Conservation (phyloP, 2,797 vertebrate species). For the Euthynnus affinis region DNA sequence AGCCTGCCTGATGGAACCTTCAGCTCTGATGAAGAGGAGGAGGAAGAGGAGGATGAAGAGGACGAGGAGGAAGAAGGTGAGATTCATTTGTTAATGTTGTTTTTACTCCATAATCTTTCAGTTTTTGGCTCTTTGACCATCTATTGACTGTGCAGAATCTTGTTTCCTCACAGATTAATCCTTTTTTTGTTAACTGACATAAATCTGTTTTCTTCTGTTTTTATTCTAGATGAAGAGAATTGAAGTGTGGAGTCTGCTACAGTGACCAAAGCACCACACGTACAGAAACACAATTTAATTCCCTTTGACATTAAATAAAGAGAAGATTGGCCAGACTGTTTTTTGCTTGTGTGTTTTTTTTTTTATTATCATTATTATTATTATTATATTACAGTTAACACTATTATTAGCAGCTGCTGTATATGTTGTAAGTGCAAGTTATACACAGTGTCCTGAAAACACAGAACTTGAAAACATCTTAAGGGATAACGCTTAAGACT, state of each 20-base stretch:
- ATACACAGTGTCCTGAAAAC: no score
- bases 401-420: not conserved
- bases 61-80: constrained; percentile 92
- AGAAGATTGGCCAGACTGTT: constrained; percentile 32
- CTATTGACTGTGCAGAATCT: no score
- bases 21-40: constrained; percentile 97
- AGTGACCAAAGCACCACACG: constrained; percentile 49
- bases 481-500: no score
- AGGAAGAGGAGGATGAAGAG: constrained; percentile 96
- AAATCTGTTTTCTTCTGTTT: not conserved
- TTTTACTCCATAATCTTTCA: no score
- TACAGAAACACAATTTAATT: constrained; percentile 28
- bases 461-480: no score
- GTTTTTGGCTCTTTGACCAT: no score
- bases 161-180: not conserved
- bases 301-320: constrained; percentile 67
- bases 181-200: no score
- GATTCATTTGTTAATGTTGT: not conserved
- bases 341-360: not conserved
- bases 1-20: constrained; percentile 98
- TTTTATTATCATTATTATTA: no score
- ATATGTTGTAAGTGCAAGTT: no score
- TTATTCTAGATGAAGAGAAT: constrained; percentile 75
- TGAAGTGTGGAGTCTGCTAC: constrained; percentile 50
- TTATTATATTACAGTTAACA: not conserved